These are phyloP conservation scores for Platichthys stellatus DNA, from an alignment of 2,113 vertebrate genomes.

Conservation along the genomic window DNA sequence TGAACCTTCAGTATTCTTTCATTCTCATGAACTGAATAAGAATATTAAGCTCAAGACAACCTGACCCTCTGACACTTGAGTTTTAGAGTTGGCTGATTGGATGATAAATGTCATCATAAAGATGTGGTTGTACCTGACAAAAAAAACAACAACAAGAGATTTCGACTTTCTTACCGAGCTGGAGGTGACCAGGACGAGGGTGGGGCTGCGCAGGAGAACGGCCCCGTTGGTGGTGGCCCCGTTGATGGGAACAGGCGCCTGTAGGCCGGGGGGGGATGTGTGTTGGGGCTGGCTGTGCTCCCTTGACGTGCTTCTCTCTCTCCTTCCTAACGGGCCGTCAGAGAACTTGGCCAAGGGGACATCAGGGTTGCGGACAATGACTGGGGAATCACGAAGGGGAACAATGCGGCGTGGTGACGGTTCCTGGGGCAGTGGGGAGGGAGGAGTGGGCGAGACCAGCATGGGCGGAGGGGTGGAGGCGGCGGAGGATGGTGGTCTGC, in stretches of 20 bases:
- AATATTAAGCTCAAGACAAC: too few relatives aligned
- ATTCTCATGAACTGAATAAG: too few relatives aligned
- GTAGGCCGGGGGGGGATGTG: slow-evolving; percentile 78
- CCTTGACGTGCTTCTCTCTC: slow-evolving; percentile 73
- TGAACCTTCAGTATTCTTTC: too few relatives aligned
- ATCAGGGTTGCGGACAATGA: slow-evolving; percentile 93
- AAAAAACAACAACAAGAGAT: not conserved
- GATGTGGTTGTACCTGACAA: not conserved
- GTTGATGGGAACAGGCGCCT: slow-evolving; percentile 91
- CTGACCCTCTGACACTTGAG: too few relatives aligned
- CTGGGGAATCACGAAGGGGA: slow-evolving; percentile 89
- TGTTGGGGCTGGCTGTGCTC: slow-evolving; percentile 77
- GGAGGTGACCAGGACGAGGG: slow-evolving; percentile 81
- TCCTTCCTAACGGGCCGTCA: slow-evolving; percentile 80
- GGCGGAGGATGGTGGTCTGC: slow-evolving; percentile 81
- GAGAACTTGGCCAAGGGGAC: slow-evolving; percentile 91
- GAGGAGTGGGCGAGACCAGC: slow-evolving; percentile 85
- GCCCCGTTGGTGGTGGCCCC: slow-evolving; percentile 82
- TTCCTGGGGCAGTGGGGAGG: slow-evolving; percentile 87
- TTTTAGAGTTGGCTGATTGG: too few relatives aligned
- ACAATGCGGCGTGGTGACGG: slow-evolving; percentile 88
- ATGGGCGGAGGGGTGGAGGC: slow-evolving; percentile 85
- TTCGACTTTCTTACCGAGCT: slow-evolving; percentile 64
- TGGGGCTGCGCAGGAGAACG: slow-evolving; percentile 77
- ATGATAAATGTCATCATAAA: too few relatives aligned